Evolutionary conservation across 1,140 invertebrate genomes (phyloP), one percentile per base, ranked within the genome.

Genomic region (Pseudomyrmex pallidus): DNA sequence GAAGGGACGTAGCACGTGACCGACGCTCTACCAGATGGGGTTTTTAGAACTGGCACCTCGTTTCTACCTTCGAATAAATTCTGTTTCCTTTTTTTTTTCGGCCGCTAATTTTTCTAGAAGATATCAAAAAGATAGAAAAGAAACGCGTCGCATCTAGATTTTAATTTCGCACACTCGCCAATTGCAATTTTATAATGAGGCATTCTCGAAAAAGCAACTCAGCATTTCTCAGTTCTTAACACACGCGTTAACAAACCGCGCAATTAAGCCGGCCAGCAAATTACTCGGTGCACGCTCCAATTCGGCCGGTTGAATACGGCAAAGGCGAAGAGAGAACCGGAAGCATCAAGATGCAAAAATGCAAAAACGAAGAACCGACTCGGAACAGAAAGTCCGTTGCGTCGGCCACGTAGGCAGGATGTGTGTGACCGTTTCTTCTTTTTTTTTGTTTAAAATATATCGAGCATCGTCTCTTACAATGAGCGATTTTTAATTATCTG

Each of bases 1-100:
- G 82, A 56, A 66, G 73, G 15, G 76, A 48, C 56, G n/a, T 62
- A 59, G 73, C 86, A 85, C 87, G 87, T 88, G 86, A 88, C 83
- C 74, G 83, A 54, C 67, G 73, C 86, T 66, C 48, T 13, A 46
- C 67, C 61, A 66, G 70, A 72, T 78, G 73, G 67, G n/a, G 50
- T 13, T 68, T 68, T 15, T 67, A 56, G 50, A 54, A 86, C 59
- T 57, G 7, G 74, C 57, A 74, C n/a, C 48, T 83, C 17, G 61
- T 22, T 48, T 44, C 10, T 57, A 15, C 12, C n/a, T 44, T 44
- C 48, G 20, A 15, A n/a, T 25, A 54, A 52, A 35, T 35, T 35
- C 35, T 7, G 35, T 35, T 5, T 2, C 35, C 35, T 35, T 3
- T 35, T 35, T 5, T 35, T 35, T 35, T 35, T 35, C 15, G 15